Evolutionary conservation across 2,797 vertebrate genomes (phyloP).

Genomic region (Pseudochirops cupreus): DNA sequence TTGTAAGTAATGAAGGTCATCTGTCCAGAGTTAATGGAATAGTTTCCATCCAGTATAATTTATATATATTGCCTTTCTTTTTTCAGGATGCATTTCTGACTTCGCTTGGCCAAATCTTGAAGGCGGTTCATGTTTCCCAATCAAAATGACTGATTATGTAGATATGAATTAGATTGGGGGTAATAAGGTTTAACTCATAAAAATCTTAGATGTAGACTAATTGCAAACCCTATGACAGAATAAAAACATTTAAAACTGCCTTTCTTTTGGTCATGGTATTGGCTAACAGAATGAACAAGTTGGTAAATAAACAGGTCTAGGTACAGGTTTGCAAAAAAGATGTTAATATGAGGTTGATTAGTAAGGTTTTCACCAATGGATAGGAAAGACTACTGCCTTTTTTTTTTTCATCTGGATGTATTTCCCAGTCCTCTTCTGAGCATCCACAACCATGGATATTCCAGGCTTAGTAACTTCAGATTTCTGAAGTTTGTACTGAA

Average conservation of each 20-base stretch:
- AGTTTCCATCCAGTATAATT: slow-evolving; percentile 62
- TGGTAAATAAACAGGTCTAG: not conserved
- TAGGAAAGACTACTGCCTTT: not conserved
- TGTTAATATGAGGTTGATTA: not conserved
- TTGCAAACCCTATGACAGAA: not conserved
- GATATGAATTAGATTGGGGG: slow-evolving; percentile 10
- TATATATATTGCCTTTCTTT: slow-evolving; percentile 66
- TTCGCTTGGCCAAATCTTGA: slow-evolving; percentile 44
- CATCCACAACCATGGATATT: not conserved
- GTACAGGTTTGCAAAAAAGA: not conserved
- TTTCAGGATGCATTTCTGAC: slow-evolving; percentile 22
- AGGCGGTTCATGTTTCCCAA: slow-evolving; percentile 48
- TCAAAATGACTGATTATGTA: slow-evolving; percentile 47
- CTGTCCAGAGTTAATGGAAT: slow-evolving; percentile 54
- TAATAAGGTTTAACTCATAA: slow-evolving; percentile 18
- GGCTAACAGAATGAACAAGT: not conserved
- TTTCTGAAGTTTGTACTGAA: not conserved
- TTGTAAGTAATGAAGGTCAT: slow-evolving; percentile 50
- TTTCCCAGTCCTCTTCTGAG: not conserved
- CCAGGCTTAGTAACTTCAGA: not conserved
- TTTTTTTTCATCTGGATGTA: not conserved
- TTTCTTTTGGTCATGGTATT: not conserved
- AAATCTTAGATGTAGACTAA: slow-evolving; percentile 13
- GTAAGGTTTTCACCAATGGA: not conserved
- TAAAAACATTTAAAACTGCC: not conserved